Evolutionary conservation across 2,113 vertebrate species (phyloP).

Genomic region (Mellivora capensis): DNA sequence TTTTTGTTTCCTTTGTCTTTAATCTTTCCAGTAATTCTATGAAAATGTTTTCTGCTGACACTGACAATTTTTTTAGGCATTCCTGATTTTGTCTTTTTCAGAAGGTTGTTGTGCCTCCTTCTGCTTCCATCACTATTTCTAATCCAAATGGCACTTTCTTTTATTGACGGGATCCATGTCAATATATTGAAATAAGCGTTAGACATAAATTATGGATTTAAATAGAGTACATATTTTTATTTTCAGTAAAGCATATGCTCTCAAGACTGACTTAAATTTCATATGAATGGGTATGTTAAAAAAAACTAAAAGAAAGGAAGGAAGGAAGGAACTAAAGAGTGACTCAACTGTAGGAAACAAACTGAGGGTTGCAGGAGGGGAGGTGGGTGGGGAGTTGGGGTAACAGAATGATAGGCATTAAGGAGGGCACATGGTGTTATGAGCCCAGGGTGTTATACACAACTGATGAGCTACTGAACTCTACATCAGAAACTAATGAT

Average conservation of each 20-base stretch:
- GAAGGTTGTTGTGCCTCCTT: background rate
- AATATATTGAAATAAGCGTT: background rate
- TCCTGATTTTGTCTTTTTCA: background rate
- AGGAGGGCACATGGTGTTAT: no score
- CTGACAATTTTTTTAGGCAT: background rate
- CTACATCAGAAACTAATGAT: no score
- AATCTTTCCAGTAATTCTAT: background rate
- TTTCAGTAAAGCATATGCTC: background rate
- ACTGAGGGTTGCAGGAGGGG: no score
- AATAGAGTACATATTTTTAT: background rate
- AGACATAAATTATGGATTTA: background rate
- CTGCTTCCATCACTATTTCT: background rate
- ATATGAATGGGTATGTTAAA: background rate
- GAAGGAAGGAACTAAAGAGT: background rate
- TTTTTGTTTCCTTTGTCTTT: background rate
- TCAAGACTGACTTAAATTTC: background rate
- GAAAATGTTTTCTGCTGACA: background rate
- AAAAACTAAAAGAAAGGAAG: background rate
- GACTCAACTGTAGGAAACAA: no score
- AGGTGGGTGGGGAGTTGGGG: no score
- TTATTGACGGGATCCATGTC: background rate
- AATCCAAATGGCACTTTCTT: background rate
- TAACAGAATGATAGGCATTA: no score
- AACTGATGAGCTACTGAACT: no score
- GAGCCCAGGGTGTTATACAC: no score